Percentiles rank a stretch among this genome's conserved stretches.
phyloP scores from a whole-genome alignment of 1,140 invertebrate species.

The Drosophila ercepeae region DNA sequence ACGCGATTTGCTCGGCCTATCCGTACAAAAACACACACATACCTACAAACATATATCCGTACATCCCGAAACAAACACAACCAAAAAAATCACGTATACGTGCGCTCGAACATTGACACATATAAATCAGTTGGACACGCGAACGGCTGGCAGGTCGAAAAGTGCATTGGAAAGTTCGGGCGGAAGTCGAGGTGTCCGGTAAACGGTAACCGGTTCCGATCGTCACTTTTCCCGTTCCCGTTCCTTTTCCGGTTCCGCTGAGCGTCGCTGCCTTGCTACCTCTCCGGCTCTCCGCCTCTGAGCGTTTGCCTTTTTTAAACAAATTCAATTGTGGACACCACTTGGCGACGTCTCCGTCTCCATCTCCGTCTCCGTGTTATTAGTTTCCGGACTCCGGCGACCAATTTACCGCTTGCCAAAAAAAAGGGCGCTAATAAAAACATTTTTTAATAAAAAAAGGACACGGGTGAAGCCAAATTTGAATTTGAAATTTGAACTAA shows the following conservation, averaged over 20 bases:
- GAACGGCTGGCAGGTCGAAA: conserved; percentile 52
- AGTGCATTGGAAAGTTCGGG: conserved; percentile 80
- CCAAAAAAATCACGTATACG: conserved; percentile 53
- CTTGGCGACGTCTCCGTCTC: conserved; percentile 42
- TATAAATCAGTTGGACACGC: conserved; percentile 74
- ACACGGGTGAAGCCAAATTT: conserved; percentile 20
- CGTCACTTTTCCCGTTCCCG: conserved; percentile 84
- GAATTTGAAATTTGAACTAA: conserved; percentile 37
- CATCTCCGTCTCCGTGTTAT: conserved; percentile 61
- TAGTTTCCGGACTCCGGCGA: conserved; percentile 71
- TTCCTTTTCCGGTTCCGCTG: conserved; percentile 68
- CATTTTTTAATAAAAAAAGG: background rate
- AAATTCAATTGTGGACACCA: conserved; percentile 69
- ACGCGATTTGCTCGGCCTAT: conserved; percentile 48
- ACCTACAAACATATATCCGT: background rate
- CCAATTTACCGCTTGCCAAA: conserved; percentile 65
- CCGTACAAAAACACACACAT: conserved; percentile 8
- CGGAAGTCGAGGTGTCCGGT: conserved; percentile 84
- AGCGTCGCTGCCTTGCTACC: conserved; percentile 32
- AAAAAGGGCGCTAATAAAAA: background rate
- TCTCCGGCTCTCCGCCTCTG: too few species aligned
- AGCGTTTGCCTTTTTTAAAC: conserved; percentile 51
- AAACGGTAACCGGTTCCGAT: conserved; percentile 84
- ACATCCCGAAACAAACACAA: background rate
- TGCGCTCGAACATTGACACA: conserved; percentile 50